Conservation (phyloP, 2,797 vertebrate genomes). For the Peromyscus melanophrys region DNA sequence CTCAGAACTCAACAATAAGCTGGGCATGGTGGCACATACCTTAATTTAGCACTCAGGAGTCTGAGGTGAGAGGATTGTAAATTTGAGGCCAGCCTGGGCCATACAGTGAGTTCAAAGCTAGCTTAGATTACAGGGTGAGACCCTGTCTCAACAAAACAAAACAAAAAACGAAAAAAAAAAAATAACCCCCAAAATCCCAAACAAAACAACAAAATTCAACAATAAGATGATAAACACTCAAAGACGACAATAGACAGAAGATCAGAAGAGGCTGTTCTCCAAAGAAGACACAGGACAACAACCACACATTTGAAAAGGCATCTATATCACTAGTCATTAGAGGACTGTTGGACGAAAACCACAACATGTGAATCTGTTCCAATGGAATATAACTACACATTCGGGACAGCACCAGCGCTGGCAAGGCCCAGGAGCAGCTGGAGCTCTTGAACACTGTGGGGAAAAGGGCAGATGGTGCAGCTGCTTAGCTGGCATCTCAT, state of each 20-base stretch:
- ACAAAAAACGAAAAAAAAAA: neutral
- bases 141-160: neutral
- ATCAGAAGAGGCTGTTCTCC: neutral
- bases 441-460: neutral
- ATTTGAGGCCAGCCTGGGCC: neutral
- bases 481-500: neutral
- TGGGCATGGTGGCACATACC: neutral
- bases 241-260: neutral
- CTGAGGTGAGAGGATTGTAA: neutral
- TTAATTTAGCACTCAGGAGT: neutral
- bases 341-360: neutral
- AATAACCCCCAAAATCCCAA: neutral
- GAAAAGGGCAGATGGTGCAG: neutral
- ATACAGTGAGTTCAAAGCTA: neutral
- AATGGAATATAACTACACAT: neutral
- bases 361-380: neutral
- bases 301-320: neutral
- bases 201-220: neutral
- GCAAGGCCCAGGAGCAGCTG: neutral
- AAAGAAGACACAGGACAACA: neutral
- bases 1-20: neutral
- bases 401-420: neutral
- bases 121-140: neutral
- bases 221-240: conserved; percentile 45
- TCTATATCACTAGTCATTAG: neutral